Evolutionary conservation across 2,797 vertebrate genomes (phyloP), one percentile per base, ranked within the genome.

Genomic region (Megalops cyprinoides): DNA sequence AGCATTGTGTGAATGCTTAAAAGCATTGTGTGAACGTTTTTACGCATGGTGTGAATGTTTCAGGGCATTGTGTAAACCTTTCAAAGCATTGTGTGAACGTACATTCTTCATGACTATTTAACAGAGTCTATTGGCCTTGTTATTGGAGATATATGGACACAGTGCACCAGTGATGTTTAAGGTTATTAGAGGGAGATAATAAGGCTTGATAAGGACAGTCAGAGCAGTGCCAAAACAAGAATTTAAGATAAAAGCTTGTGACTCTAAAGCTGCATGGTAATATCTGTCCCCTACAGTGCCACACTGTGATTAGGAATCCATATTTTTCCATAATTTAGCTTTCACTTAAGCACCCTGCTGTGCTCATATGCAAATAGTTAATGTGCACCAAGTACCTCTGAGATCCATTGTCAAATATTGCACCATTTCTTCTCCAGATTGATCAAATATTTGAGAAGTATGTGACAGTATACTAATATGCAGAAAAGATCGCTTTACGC

Each of bases 261-360:
- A 85, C 84, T 80, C 87, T 86, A 89, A 91, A 92, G 89, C 2
- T 87, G 88, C 82, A 90, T 88, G 89, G 89, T 92, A 89, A 88
- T 92, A 92, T 90, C 89, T 87, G 90, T 92, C 90, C 89, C 94
- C 92, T 86, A 85, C 0, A 1, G 89, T 90, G 91, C 86, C 89
- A 85, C 88, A 88, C 87, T 90, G 88, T 94, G 91, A 92, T 95
- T 92, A 94, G 91, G 91, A 90, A 90, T 88, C 89, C 91, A 94
- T 84, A 89, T 90, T 93, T 94, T 92, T 93, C 93, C 91, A 94
- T 93, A 94, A 95, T 94, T 94, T 91, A 93, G 89, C 87, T 90
- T 94, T 92, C 93, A 93, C 92, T 28, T 90, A 87, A 91, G 89
- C 89, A 91, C 92, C 93, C 92, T 87, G 89, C 92, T 93, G 93